Conservation (phyloP, 2,888 invertebrate species). For the Epinotia demarniana region DNA sequence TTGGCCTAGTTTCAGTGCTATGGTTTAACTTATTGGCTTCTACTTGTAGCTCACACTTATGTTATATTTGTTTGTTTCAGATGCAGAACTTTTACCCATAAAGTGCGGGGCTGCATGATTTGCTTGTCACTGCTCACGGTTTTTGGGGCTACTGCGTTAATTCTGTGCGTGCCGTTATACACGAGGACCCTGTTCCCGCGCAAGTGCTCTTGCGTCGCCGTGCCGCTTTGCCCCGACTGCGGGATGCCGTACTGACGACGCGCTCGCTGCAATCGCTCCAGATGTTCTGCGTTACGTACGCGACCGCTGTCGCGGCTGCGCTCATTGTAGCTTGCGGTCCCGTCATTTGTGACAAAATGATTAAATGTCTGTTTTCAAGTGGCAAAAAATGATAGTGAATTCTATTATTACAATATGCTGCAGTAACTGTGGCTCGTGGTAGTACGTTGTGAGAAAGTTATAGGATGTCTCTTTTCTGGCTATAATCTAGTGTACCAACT, state of each 20-base stretch:
- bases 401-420: neutral
- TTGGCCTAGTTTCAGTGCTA: neutral
- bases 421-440: neutral
- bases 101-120: conserved; percentile 51
- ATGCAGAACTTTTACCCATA: conserved; percentile 3
- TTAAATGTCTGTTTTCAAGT: conserved; percentile 51
- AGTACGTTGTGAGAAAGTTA: neutral
- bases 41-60: conserved; percentile 8
- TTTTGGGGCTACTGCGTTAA: conserved; percentile 48
- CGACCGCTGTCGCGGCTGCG: conserved; percentile 53
- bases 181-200: conserved; percentile 44
- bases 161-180: conserved; percentile 50
- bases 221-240: conserved; percentile 58
- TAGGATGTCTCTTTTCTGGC: neutral
- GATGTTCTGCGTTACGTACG: conserved; percentile 62
- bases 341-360: conserved; percentile 56
- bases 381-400: conserved; percentile 22
- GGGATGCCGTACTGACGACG: conserved; percentile 55
- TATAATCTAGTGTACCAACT: conserved; percentile 3
- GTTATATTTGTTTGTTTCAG: conserved; percentile 33
- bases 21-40: neutral
- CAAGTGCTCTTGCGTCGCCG: conserved; percentile 54
- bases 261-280: conserved; percentile 15
- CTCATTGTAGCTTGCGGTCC: conserved; percentile 56
- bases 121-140: conserved; percentile 53